Base-by-base conservation (phyloP, 2,888 invertebrate genomes). In the Synanthedon myopaeformis region DNA sequence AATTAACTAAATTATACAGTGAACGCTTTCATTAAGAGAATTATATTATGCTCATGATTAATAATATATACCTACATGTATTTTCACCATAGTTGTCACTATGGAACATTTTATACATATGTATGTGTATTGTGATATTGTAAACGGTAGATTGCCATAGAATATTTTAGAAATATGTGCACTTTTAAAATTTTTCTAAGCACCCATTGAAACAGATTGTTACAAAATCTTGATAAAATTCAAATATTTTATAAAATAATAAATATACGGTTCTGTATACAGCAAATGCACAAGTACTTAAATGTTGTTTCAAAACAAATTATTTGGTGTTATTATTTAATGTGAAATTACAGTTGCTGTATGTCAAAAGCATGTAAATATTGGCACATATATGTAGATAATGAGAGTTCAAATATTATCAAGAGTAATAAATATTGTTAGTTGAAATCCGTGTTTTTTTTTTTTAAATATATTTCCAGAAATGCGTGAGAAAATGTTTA, bases 361-460 rank as follows among this genome's bases (percentile, higher is more conserved):
- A 76, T 76, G 68, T 75, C 77, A 74, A 79, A 35, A 74, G 74
- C 79, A 75, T 86, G 85, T 86, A 87, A 76, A 85, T 87, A 85
- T 73, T 73, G 68, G 70, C 77, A 78, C 79, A 76, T 73, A 79
- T 54, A 70, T 86, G 82, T 87, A 86, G 84, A 84, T 86, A 84
- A 82, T 76, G 74, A 83, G 77, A 84, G 84, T 85, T 87, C 85
- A 85, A 86, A 85, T 83, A 84, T 82, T 82, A 83, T 81, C 70
- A 79, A 76, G 69, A 82, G 76, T 76, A 82, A 82, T 82, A 86
- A 85, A 85, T 77, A 76, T 82, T 80, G 83, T 81, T 86, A 86
- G 85, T 85, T 85, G 81, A 81, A 62, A 17, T 49, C 10, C 19
- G 13, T 17, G 49, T 13, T 45, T 45, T 8, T 45, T 8, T 45